Evolutionary conservation across 2,888 invertebrate genomes (phyloP).

Genomic region (Elegia similella): DNA sequence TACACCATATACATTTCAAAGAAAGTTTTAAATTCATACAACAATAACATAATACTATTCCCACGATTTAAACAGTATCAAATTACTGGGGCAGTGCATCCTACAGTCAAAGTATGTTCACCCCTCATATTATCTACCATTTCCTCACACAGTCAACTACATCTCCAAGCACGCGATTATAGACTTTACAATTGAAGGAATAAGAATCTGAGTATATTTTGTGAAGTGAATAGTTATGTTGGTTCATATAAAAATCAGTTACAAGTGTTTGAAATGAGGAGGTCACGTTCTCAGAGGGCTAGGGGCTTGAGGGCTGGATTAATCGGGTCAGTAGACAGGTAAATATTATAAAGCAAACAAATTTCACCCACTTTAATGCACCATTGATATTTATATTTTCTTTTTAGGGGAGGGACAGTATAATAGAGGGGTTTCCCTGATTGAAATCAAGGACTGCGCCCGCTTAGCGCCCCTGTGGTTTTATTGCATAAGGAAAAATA

Average conservation of each 20-base stretch:
- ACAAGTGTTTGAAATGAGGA: conserved; percentile 68
- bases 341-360: conserved; percentile 77
- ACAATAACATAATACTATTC: conserved; percentile 40
- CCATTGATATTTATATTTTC: conserved; percentile 68
- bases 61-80: conserved; percentile 70
- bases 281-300: conserved; percentile 52
- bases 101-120: conserved; percentile 49
- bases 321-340: conserved; percentile 77
- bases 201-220: conserved; percentile 23
- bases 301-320: conserved; percentile 49
- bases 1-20: background rate
- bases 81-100: conserved; percentile 55
- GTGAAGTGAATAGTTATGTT: conserved; percentile 24
- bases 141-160: background rate
- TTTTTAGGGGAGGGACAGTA: conserved; percentile 31
- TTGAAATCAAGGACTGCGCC: conserved; percentile 18
- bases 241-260: conserved; percentile 64
- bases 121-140: conserved; percentile 45
- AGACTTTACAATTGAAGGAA: conserved; percentile 24
- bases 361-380: conserved; percentile 74
- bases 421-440: conserved; percentile 13
- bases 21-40: background rate
- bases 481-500: conserved; percentile 13
- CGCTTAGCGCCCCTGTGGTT: conserved; percentile 8
- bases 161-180: conserved; percentile 26